Evolutionary conservation across 2,888 invertebrate genomes (phyloP).

Genomic region (Cheilosia variabilis): DNA sequence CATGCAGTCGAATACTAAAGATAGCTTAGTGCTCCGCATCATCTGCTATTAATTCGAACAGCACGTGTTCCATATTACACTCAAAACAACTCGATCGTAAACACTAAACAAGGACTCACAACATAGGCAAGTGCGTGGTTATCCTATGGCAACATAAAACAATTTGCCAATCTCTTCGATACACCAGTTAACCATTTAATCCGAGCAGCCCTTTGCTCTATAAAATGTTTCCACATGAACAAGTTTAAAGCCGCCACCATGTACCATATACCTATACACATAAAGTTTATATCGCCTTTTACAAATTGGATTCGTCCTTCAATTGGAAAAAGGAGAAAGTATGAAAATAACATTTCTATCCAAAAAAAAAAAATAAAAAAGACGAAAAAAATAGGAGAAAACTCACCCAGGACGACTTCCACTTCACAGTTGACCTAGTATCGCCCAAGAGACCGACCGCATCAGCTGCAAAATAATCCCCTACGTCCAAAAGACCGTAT

Average conservation of each 20-base stretch:
- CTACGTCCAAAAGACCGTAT: conserved; percentile 11
- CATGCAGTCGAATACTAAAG: not conserved
- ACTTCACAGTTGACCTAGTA: conserved; percentile 45
- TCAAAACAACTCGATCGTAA: not conserved
- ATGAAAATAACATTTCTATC: conserved; percentile 11
- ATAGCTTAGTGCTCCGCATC: not conserved
- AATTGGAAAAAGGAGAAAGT: conserved; percentile 19
- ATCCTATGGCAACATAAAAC: conserved; percentile 33
- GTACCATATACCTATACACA: not conserved
- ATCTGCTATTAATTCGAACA: not conserved
- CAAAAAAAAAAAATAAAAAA: too few species aligned
- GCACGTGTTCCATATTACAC: conserved; percentile 1
- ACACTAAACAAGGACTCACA: conserved; percentile 3
- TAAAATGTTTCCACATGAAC: conserved; percentile 53
- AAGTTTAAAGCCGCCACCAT: conserved; percentile 31
- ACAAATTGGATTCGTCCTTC: conserved; percentile 52
- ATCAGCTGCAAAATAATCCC: conserved; percentile 41
- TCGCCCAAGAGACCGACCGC: conserved; percentile 4
- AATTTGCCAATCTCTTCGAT: conserved; percentile 43
- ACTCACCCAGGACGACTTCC: not conserved
- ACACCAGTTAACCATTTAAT: conserved; percentile 18
- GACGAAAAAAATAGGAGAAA: not conserved
- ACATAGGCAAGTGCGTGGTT: not conserved
- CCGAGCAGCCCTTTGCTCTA: conserved; percentile 21
- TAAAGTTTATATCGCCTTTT: not conserved